Evolutionary conservation across 2,797 vertebrate genomes (phyloP), one percentile per base, ranked within the genome.

Genomic region (Loriculus beryllinus): DNA sequence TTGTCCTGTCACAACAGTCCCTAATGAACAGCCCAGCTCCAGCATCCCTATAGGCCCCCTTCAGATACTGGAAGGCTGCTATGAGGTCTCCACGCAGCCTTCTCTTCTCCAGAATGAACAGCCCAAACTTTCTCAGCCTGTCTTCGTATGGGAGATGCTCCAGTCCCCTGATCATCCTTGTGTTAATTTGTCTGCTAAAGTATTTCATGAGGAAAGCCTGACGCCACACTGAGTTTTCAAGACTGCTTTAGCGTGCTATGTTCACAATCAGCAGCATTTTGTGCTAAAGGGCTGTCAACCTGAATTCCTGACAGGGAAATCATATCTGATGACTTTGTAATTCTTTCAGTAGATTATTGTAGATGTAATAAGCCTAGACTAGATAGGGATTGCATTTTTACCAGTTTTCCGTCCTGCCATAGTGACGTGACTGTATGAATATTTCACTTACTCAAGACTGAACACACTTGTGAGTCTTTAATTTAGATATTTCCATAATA

Each of bases 251-350:
- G 21, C 9, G 68, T 71, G 25, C 56, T 12, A 85, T 35, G n/a
- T 54, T 94, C 85, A 68, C 42, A 90, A 82, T 49, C 68, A 90
- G 57, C 45, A 91, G 62, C 45, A 16, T 69, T 95, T 86, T 71
- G 57, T 76, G 28, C 42, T 88, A 65, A 76, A 65, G 49, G 54
- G 48, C 33, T 93, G 49, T 91, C 77, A 72, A 2, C n/a, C 29
- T 65, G 35, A 84, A 84, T 93, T 95, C 49, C 70, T 88, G 54
- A 65, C 28, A 51, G 22, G 25, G 42, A 86, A 83, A 71, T 88
- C 5, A 4, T 43, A 17, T 70, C 65, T 93, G 49, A 37, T 80
- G 42, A 20, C 6, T 87, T 79, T 29, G 6, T 43, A 47, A 60
- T 85, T 80, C 51, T 88, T 78, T 39, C 23, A 71, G 37, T 56